Base-by-base conservation (phyloP, 37 sponge, comb jelly and placozoan genomes). In the Aplysina aerophoba region DNA sequence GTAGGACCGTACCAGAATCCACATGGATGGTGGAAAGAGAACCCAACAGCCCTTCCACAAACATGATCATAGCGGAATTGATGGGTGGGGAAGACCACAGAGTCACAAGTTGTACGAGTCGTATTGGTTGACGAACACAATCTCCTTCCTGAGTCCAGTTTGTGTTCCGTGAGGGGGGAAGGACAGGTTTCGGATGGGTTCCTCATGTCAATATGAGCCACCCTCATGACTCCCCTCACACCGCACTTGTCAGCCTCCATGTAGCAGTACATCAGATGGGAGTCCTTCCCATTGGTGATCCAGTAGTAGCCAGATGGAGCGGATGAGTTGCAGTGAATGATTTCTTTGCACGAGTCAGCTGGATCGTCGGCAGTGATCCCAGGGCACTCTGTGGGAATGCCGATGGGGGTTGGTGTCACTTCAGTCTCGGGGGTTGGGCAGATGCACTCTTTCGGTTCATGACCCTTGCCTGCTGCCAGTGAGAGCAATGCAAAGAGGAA, bases 211-310 rank as follows among this genome's bases (percentile, higher is more conserved):
- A 69, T 69, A 35, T 69, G 28, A 16, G 34, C 71, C 71, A 69
- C 71, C 30, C 71, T 69, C 71, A 69, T 69, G 35, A 30, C 33
- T 30, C 71, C 71, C 34, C 33, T 69, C 71, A 69, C 71, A 34
- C 71, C 71, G 34, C 71, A 69, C 71, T 69, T 69, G 71, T 69
- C 71, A 34, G 27, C 71, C 33, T 69, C 71, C 71, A 69, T 69
- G 71, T 69, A 31, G 6, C 71, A 69, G 34, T 69, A 69, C 31
- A 69, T 30, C 33, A 1, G 34, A 34, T 35, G 50, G 8, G 50
- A 8, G 25, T 11, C 11, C 11, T 4, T 14, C 2, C 27, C 27
- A 25, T 15, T 69, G 4, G 35, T 16, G 30, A 69, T 69, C 27
- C 27, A 69, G 71, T 69, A 69, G 71, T 69, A 30, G 15, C 34